A percentile compares a stretch with the other conserved stretches of the same genome.
Conservation (phyloP, 2,797 vertebrate species). For the Pterois miles region DNA sequence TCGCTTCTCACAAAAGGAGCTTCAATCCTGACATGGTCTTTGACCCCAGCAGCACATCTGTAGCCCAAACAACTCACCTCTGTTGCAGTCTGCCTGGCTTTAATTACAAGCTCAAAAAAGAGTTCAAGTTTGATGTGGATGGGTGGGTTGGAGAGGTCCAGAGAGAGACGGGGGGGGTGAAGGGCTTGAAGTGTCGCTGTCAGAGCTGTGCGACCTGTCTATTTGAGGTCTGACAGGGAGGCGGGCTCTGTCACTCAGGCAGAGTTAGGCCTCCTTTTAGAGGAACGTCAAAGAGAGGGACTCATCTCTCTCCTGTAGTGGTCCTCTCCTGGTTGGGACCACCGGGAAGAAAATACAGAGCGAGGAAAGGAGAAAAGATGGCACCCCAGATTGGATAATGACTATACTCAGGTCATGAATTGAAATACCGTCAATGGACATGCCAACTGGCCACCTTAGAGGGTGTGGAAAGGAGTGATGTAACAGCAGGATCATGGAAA, state of each 20-base stretch:
- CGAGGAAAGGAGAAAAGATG: constrained; percentile 47
- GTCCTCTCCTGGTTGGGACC: constrained; percentile 56
- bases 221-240: constrained; percentile 67
- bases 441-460: not conserved
- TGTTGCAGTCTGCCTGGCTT: constrained; percentile 70
- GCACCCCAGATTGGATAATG: constrained; percentile 45
- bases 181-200: constrained; percentile 27
- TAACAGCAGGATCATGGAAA: constrained; percentile 15
- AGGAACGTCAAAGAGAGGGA: constrained; percentile 69
- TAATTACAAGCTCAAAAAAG: constrained; percentile 67
- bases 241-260: constrained; percentile 60
- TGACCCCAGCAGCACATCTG: constrained; percentile 70
- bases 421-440: constrained; percentile 9
- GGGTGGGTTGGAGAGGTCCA: constrained; percentile 39
- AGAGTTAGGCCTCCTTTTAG: constrained; percentile 52
- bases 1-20: constrained; percentile 45
- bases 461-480: not conserved
- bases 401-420: constrained; percentile 44
- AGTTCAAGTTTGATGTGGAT: constrained; percentile 58
- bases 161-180: not conserved
- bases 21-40: constrained; percentile 62
- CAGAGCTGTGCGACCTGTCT: constrained; percentile 48
- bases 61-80: constrained; percentile 76
- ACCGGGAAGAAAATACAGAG: constrained; percentile 57
- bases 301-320: constrained; percentile 64